Conservation (phyloP, 2,797 vertebrate genomes). For the Tapirus indicus region DNA sequence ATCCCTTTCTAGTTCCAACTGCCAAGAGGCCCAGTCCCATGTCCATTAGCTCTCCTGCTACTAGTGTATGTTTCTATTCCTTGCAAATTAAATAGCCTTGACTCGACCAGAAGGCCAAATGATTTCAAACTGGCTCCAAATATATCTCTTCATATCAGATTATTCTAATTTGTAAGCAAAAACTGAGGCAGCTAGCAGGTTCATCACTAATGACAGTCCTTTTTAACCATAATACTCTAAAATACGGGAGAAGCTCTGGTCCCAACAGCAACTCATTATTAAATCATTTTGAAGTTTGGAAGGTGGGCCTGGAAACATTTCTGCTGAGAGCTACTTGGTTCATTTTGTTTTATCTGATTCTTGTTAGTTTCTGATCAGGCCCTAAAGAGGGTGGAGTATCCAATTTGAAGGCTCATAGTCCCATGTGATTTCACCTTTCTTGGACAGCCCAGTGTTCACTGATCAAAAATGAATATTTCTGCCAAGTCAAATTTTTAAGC, state of each 20-base stretch:
- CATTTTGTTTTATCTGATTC: conserved; percentile 42
- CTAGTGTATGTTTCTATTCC: background rate
- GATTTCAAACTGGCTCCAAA: conserved; percentile 28
- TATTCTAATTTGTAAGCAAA: conserved; percentile 24
- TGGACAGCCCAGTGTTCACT: background rate
- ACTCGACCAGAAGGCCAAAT: background rate
- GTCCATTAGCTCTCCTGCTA: background rate
- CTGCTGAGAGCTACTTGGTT: background rate
- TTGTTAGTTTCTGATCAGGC: background rate
- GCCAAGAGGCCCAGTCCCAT: background rate
- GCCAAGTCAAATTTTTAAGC: background rate
- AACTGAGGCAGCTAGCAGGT: background rate
- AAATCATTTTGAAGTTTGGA: conserved; percentile 49
- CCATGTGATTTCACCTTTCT: conserved; percentile 1
- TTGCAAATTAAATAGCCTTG: conserved; percentile 31
- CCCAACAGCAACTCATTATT: background rate
- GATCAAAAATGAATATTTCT: background rate
- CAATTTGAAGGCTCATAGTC: background rate
- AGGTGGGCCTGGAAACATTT: conserved; percentile 17
- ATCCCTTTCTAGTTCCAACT: background rate
- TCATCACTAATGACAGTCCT: background rate
- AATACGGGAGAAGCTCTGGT: background rate
- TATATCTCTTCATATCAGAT: background rate
- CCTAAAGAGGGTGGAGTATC: background rate
- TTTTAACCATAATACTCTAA: conserved; percentile 11